These are phyloP conservation scores for Patella caerulea DNA, from an alignment of 2,888 invertebrate genomes.

Conservation along the genomic window DNA sequence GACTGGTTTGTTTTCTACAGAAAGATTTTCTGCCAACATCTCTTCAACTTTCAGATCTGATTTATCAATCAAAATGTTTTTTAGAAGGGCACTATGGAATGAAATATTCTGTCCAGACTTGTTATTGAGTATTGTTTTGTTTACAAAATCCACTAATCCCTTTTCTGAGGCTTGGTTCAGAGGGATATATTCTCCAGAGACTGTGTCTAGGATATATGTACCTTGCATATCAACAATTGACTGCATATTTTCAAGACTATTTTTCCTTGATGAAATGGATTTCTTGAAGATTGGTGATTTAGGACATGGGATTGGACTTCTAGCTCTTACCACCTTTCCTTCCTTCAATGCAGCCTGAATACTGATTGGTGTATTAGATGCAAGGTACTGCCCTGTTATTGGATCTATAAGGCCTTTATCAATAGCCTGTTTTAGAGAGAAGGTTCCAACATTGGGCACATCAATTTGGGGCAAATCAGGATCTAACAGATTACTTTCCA, in stretches of 20 bases:
- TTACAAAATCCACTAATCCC: slow-evolving; percentile 81
- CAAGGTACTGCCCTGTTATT: slow-evolving; percentile 21
- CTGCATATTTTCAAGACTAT: not conserved
- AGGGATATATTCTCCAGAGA: slow-evolving; percentile 84
- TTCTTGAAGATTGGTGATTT: not conserved
- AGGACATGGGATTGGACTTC: not conserved
- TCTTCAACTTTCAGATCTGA: not conserved
- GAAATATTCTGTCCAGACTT: slow-evolving; percentile 78
- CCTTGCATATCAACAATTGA: slow-evolving; percentile 35
- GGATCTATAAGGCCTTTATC: slow-evolving; percentile 82
- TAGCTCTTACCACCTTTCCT: not conserved
- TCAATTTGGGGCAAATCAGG: slow-evolving; percentile 46
- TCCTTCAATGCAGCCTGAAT: slow-evolving; percentile 19
- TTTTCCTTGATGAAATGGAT: not conserved
- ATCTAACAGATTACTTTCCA: slow-evolving; percentile 47
- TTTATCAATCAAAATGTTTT: slow-evolving; percentile 76
- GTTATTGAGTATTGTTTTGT: slow-evolving; percentile 47
- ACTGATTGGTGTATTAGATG: slow-evolving; percentile 21
- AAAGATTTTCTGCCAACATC: not conserved
- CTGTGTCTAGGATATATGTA: slow-evolving; percentile 78
- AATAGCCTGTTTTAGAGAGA: slow-evolving; percentile 87
- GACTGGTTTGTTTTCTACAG: not conserved
- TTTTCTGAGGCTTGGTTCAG: slow-evolving; percentile 85
- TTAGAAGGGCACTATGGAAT: slow-evolving; percentile 84
- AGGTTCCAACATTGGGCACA: slow-evolving; percentile 56